phyloP scores from a whole-genome alignment of 2,888 invertebrate species.

The Leptinotarsa rubiginosa region DNA sequence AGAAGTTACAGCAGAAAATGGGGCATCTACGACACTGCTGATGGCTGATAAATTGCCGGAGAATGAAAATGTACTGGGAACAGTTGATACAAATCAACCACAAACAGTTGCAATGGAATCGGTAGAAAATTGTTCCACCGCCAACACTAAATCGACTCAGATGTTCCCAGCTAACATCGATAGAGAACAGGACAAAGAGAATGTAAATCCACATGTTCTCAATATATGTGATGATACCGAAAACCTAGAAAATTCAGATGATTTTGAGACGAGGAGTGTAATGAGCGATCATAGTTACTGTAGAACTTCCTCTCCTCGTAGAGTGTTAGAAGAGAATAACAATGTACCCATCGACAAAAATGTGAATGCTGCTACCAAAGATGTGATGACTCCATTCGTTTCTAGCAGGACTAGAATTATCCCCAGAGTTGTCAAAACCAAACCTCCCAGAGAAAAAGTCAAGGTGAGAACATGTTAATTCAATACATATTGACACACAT shows the following conservation, averaged over 20 bases:
- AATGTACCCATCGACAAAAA: background rate
- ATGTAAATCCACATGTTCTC: constrained; percentile 9
- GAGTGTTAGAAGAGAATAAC: constrained; percentile 29
- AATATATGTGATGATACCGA: background rate
- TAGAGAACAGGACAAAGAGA: constrained; percentile 17
- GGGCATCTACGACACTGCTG: too few species aligned
- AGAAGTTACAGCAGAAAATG: background rate
- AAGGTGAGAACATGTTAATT: constrained; percentile 27
- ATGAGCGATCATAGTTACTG: constrained; percentile 46
- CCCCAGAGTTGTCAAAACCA: constrained; percentile 4
- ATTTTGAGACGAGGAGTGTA: constrained; percentile 38
- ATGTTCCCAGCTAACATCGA: background rate
- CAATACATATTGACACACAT: background rate
- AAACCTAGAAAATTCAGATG: constrained; percentile 23
- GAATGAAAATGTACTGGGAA: background rate
- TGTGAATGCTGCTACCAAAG: background rate
- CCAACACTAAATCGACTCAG: background rate
- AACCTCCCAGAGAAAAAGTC: constrained; percentile 26
- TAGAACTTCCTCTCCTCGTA: background rate
- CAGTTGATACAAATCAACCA: background rate
- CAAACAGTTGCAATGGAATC: background rate
- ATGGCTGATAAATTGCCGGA: background rate
- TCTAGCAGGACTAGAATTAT: constrained; percentile 25
- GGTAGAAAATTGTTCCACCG: background rate
- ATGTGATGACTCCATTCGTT: constrained; percentile 22